A percentile compares a stretch with the other conserved stretches of the same genome.
Evolutionary conservation across 2,797 vertebrate genomes (phyloP).

Genomic region (Heliangelus exortis): DNA sequence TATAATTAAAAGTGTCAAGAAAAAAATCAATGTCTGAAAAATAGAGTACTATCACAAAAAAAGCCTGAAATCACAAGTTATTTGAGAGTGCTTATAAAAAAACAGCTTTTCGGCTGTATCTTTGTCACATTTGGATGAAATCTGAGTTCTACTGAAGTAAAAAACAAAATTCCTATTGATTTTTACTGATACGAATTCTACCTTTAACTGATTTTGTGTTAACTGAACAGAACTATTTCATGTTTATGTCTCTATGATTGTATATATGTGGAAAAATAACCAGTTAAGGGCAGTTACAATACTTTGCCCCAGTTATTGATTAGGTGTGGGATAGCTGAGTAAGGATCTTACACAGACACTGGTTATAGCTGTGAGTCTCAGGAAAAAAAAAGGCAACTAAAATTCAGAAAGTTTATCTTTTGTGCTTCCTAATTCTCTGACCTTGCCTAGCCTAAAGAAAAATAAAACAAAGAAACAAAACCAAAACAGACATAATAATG

Average conservation of each 20-base stretch:
- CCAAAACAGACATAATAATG: neutral
- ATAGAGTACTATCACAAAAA: neutral
- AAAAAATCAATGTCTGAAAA: slow-evolving; percentile 42
- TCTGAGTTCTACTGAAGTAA: neutral
- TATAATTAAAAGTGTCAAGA: slow-evolving; percentile 36
- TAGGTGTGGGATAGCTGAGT: neutral
- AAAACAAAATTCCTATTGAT: neutral
- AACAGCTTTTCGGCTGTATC: neutral
- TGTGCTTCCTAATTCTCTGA: neutral
- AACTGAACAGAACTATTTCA: neutral
- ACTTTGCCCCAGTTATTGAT: neutral
- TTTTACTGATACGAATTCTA: neutral
- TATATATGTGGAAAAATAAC: neutral
- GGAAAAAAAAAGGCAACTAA: neutral
- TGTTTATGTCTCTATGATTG: neutral
- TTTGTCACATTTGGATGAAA: neutral
- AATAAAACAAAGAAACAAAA: neutral
- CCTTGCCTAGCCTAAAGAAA: neutral
- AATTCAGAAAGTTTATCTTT: neutral
- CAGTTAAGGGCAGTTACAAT: neutral
- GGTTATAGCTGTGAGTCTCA: neutral
- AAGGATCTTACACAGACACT: neutral
- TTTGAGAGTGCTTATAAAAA: neutral
- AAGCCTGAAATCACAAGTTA: neutral
- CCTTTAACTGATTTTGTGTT: neutral